phyloP scores from a whole-genome alignment of 2,113 vertebrate species.

The Bombycilla garrulus region DNA sequence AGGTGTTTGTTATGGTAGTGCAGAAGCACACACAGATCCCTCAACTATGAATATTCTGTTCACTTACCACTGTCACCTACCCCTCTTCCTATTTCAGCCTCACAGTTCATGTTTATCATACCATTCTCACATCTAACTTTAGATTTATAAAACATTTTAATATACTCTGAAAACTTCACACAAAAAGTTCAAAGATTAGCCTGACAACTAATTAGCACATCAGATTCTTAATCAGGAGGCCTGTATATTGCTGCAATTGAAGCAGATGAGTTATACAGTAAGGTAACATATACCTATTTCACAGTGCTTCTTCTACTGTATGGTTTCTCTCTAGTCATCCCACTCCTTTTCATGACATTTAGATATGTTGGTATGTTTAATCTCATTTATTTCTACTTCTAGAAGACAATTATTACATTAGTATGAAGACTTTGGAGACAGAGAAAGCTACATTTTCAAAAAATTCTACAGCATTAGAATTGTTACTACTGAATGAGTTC shows the following conservation, averaged over 20 bases:
- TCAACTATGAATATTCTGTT: background rate
- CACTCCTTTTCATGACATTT: slow-evolving; percentile 68
- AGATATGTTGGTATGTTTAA: slow-evolving; percentile 68
- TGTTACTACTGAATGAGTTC: slow-evolving; percentile 33
- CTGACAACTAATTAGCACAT: slow-evolving; percentile 57
- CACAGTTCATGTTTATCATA: slow-evolving; percentile 17
- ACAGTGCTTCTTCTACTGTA: slow-evolving; percentile 61
- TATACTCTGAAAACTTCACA: background rate
- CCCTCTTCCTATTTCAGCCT: background rate
- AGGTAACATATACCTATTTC: slow-evolving; percentile 50
- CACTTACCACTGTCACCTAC: background rate
- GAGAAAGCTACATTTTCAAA: slow-evolving; percentile 67
- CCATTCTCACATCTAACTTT: slow-evolving; percentile 11
- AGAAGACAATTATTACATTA: slow-evolving; percentile 71
- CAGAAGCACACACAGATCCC: slow-evolving; percentile 18
- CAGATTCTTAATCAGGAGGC: slow-evolving; percentile 54
- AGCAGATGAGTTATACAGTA: slow-evolving; percentile 44
- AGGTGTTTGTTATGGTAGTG: background rate
- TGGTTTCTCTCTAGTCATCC: slow-evolving; percentile 40
- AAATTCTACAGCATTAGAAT: slow-evolving; percentile 62
- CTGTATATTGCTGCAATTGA: slow-evolving; percentile 42
- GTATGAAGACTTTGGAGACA: slow-evolving; percentile 67
- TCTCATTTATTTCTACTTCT: slow-evolving; percentile 71
- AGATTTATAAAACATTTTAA: slow-evolving; percentile 8
- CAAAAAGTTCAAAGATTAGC: background rate